A percentile compares a stretch with the other conserved stretches of the same genome.
phyloP scores from a whole-genome alignment of 2,797 vertebrate genomes.

The Rousettus madagascariensis region DNA sequence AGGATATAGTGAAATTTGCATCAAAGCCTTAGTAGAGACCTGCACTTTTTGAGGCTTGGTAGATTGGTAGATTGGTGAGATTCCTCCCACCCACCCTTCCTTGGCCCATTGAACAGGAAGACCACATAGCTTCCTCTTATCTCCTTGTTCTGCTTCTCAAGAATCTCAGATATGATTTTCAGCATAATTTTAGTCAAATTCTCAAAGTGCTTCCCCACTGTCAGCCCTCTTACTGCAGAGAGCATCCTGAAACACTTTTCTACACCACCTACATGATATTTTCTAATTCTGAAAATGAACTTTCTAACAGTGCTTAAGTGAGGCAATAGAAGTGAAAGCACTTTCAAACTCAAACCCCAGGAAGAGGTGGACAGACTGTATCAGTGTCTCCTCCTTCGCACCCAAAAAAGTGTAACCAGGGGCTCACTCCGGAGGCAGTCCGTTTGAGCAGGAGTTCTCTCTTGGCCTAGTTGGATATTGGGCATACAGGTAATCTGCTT shows the following conservation, averaged over 20 bases:
- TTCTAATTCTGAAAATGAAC: constrained; percentile 50
- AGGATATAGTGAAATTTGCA: background rate
- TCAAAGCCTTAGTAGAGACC: background rate
- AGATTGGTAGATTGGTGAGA: background rate
- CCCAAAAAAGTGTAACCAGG: too few species aligned
- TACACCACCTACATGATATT: background rate
- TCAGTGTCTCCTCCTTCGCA: background rate
- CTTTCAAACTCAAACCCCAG: background rate
- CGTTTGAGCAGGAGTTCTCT: background rate
- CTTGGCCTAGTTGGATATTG: background rate
- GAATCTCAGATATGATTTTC: constrained; percentile 16
- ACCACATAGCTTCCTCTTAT: background rate
- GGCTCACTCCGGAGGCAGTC: background rate
- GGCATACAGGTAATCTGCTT: background rate
- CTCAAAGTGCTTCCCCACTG: constrained; percentile 13
- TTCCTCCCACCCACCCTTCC: background rate
- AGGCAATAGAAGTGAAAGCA: background rate
- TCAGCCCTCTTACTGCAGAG: background rate
- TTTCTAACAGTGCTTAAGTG: background rate
- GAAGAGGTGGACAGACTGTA: background rate
- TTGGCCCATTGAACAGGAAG: background rate
- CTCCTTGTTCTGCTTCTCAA: background rate
- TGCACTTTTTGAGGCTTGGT: background rate
- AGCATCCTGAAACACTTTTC: background rate
- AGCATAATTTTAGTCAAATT: background rate